Conservation (phyloP, 2,113 vertebrate genomes). For the Amazona vittata region DNA sequence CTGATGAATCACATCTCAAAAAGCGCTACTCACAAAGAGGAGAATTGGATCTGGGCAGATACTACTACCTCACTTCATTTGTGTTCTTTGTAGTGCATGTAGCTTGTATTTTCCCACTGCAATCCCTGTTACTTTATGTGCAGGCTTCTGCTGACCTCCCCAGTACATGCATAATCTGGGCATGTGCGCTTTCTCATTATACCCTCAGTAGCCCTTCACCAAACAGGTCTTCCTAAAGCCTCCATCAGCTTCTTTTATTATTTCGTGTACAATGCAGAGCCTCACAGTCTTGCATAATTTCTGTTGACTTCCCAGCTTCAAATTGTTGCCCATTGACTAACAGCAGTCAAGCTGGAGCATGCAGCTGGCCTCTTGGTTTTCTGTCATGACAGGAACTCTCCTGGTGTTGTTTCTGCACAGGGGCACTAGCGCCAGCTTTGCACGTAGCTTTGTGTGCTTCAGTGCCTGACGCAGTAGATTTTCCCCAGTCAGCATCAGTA, state of each 20-base stretch:
- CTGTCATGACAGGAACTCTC: neutral
- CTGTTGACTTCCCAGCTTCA: neutral
- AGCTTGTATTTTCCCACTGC: neutral
- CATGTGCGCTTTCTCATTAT: neutral
- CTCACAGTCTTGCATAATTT: slow-evolving; percentile 2
- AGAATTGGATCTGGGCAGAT: neutral
- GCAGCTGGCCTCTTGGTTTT: neutral
- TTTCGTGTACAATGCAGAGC: neutral
- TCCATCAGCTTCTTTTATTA: neutral
- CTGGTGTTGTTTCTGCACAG: neutral
- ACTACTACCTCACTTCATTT: neutral
- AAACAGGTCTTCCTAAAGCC: neutral
- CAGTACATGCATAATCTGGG: neutral
- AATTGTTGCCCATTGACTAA: slow-evolving; percentile 24
- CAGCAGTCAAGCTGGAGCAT: neutral
- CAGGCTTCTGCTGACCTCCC: neutral
- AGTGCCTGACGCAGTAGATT: neutral
- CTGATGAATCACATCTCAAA: neutral
- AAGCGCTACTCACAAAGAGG: neutral
- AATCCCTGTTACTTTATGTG: neutral
- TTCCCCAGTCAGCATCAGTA: neutral
- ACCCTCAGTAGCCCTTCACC: neutral
- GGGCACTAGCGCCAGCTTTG: neutral
- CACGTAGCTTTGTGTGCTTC: neutral
- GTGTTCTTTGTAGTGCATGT: neutral